Conservation (phyloP, 1,140 invertebrate genomes). For the Drosophila willistoni region DNA sequence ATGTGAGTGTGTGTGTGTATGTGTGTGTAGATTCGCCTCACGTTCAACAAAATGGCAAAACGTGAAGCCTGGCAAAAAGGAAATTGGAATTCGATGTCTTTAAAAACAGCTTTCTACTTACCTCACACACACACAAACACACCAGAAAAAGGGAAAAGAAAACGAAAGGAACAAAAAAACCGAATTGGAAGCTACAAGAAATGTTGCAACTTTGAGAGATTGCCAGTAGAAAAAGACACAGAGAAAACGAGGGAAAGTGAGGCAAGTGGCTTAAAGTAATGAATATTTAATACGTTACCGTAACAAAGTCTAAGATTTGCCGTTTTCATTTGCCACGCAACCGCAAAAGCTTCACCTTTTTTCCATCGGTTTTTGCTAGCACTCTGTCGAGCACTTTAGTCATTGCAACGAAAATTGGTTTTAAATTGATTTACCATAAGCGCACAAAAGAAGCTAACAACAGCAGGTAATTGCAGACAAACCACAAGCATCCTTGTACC, state of each 20-base stretch:
- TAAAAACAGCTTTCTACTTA: slow-evolving; percentile 69
- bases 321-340: slow-evolving; percentile 57
- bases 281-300: slow-evolving; percentile 73
- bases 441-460: slow-evolving; percentile 19
- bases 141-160: slow-evolving; percentile 9
- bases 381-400: slow-evolving; percentile 42
- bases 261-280: slow-evolving; percentile 73
- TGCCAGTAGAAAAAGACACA: background rate
- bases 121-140: slow-evolving; percentile 4
- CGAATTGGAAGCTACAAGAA: slow-evolving; percentile 15
- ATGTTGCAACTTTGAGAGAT: slow-evolving; percentile 40
- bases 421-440: slow-evolving; percentile 81
- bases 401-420: slow-evolving; percentile 71
- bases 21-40: slow-evolving; percentile 66
- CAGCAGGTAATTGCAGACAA: slow-evolving; percentile 26
- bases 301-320: slow-evolving; percentile 38
- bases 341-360: slow-evolving; percentile 44
- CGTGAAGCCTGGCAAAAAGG: slow-evolving; percentile 62
- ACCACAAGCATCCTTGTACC: slow-evolving; percentile 27
- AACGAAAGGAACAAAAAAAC: slow-evolving; percentile 3
- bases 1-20: slow-evolving; percentile 23
- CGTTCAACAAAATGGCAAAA: slow-evolving; percentile 69
- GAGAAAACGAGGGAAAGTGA: slow-evolving; percentile 24
- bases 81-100: slow-evolving; percentile 78
- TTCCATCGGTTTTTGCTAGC: background rate